Percentiles rank a stretch among this genome's conserved stretches.
Evolutionary conservation across 2,113 vertebrate genomes (phyloP).

Genomic region (Rhinogobius similis): DNA sequence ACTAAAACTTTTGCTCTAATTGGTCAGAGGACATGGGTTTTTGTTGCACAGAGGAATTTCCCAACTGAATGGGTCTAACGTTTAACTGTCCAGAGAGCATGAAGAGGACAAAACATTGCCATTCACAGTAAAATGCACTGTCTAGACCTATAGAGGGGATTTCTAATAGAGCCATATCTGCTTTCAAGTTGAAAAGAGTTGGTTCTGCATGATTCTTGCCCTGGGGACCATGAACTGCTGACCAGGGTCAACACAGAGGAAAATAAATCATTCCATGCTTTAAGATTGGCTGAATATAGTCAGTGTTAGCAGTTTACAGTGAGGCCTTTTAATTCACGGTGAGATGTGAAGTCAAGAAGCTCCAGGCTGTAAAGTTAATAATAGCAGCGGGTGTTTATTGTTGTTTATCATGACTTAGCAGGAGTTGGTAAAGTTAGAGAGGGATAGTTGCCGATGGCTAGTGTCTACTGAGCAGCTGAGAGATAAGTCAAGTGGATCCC

Average conservation of each 20-base stretch:
- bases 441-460: not conserved
- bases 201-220: conserved; percentile 6
- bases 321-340: not conserved
- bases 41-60: not conserved
- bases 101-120: conserved; percentile 4
- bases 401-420: conserved; percentile 11
- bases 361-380: not conserved
- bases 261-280: conserved; percentile 40
- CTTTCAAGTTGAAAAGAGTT: conserved; percentile 36
- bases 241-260: conserved; percentile 19
- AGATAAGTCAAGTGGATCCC: conserved; percentile 42
- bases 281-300: conserved; percentile 6
- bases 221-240: conserved; percentile 20
- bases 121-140: not conserved
- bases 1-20: not conserved
- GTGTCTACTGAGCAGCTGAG: conserved; percentile 25
- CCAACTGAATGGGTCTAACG: not conserved
- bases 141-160: conserved; percentile 6
- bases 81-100: conserved; percentile 6
- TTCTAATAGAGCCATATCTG: conserved; percentile 14
- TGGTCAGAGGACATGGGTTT: not conserved
- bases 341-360: not conserved
- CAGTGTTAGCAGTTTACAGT: not conserved
- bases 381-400: not conserved
- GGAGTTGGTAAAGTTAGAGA: not conserved